Base-by-base conservation (phyloP, 2,888 invertebrate genomes). In the Xanthia togata region DNA sequence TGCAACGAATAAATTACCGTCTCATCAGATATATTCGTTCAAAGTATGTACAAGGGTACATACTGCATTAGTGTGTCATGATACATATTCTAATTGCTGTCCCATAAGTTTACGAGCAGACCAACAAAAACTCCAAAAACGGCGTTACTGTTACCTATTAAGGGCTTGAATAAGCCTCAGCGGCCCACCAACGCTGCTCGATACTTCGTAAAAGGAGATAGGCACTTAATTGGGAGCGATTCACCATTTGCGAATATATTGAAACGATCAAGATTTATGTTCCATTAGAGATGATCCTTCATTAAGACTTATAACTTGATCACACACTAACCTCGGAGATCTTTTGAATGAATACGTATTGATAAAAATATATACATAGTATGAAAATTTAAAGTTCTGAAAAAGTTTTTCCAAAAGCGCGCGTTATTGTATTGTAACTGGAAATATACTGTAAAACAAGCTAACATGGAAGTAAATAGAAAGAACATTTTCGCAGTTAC, bases 91-190 rank as follows among this genome's bases (percentile, higher is more conserved):
- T 76, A 87, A 81, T 76, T 68, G 57, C 81, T 62, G 55, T 64
- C 68, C 64, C 74, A 78, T 81, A 79, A 83, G 79, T 81, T 86
- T 78, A 86, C 79, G 70, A 79, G 81, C 71, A 86, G 62, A 82
- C 72, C 35, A 84, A 83, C 84, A 84, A 89, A 87, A 90, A 87
- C 83, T 83, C 82, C 71, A 86, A 86, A 85, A 88, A 84, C 83
- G 87, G 89, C 87, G 83, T 83, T 89, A 87, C 81, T 85, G 78
- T 76, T 75, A 83, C 86, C 82, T 70, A 81, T 86, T 89, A 89
- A 85, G 85, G 87, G 67, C 79, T 78, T 87, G 82, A 76, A 76
- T 83, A 80, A 83, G 85, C 84, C 79, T 69, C 79, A 73, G 65
- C 73, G 63, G 81, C 83, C 81, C 79, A 82, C 79, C 78, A 72